Percentiles rank a stretch among this genome's conserved stretches.
These are phyloP conservation scores for Atlantisia rogersi DNA, from an alignment of 2,113 vertebrate genomes.

Conservation along the genomic window DNA sequence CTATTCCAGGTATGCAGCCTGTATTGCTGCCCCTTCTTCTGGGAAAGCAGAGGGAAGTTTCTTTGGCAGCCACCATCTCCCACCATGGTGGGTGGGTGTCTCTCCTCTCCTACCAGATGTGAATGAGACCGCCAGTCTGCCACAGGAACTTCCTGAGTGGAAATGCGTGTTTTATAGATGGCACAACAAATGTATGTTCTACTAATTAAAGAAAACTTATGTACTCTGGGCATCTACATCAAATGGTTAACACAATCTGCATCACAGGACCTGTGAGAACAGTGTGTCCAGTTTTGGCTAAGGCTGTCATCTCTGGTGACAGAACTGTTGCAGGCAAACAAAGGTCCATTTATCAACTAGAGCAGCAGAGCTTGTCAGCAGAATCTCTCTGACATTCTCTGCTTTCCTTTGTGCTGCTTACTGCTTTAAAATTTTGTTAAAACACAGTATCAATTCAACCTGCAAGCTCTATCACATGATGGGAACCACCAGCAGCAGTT, in stretches of 20 bases:
- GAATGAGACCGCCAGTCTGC: neutral
- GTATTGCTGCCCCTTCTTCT: neutral
- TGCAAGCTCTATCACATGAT: neutral
- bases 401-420: neutral
- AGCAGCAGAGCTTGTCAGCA: neutral
- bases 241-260: neutral
- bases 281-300: neutral
- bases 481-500: neutral
- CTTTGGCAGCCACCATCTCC: neutral
- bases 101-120: rapidly evolving
- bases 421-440: neutral
- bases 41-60: neutral
- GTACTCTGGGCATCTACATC: neutral
- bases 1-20: neutral
- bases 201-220: neutral
- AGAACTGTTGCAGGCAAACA: neutral
- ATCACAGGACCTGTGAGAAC: neutral
- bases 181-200: neutral
- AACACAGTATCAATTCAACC: neutral
- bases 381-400: conserved; percentile 10
- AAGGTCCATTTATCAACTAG: neutral
- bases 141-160: neutral
- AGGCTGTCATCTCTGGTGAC: neutral
- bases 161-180: neutral
- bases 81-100: rapidly evolving